Evolutionary conservation across 2,797 vertebrate species (phyloP).

Genomic region (Psittacula echo): DNA sequence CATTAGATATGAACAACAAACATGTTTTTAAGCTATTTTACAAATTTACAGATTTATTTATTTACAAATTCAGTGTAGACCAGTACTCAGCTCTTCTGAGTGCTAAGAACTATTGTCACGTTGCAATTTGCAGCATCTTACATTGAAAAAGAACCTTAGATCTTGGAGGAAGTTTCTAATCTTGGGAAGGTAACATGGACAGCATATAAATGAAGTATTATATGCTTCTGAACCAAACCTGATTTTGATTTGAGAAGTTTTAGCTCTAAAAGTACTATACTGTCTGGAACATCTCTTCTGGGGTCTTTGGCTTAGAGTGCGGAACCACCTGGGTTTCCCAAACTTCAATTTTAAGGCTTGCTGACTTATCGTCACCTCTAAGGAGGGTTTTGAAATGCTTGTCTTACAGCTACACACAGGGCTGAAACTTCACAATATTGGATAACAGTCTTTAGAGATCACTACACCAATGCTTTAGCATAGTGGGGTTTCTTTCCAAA

Average conservation of each 20-base stretch:
- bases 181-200: not conserved
- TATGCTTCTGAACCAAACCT: not conserved
- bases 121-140: not conserved
- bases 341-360: not conserved
- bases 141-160: not conserved
- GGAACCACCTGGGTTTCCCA: not conserved
- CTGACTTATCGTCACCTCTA: not conserved
- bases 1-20: not conserved
- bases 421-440: not conserved
- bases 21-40: rapidly evolving
- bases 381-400: not conserved
- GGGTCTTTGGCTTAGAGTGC: not conserved
- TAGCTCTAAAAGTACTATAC: not conserved
- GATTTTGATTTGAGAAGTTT: not conserved
- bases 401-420: not conserved
- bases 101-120: not conserved
- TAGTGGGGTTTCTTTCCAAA: not conserved
- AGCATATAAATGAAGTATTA: not conserved
- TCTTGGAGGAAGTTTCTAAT: not conserved
- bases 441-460: not conserved
- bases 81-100: not conserved
- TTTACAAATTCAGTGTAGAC: not conserved
- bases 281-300: not conserved
- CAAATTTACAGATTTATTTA: not conserved
- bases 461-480: not conserved